Percentiles rank a stretch among this genome's conserved stretches.
These are phyloP conservation scores for Drosophila colorata DNA, from an alignment of 2,888 invertebrate genomes.

Conservation along the genomic window DNA sequence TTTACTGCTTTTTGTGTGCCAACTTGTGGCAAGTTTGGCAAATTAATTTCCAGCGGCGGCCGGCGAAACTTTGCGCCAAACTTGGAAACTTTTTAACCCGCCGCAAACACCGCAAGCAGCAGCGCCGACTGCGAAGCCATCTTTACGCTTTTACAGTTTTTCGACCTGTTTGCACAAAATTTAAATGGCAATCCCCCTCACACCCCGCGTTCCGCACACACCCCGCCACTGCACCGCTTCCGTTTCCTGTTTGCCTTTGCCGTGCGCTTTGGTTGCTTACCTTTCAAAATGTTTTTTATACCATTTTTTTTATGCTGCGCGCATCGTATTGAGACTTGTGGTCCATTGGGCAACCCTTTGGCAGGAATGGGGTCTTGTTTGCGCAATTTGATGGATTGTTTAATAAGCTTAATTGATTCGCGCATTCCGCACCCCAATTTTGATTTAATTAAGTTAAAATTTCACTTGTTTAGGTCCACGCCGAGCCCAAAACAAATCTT, in stretches of 20 bases:
- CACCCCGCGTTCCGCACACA: neutral
- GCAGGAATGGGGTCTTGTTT: slow-evolving; percentile 49
- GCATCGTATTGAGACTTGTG: slow-evolving; percentile 54
- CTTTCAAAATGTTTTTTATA: slow-evolving; percentile 58
- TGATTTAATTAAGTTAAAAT: slow-evolving; percentile 79
- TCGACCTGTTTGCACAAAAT: slow-evolving; percentile 81
- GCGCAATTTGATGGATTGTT: slow-evolving; percentile 80
- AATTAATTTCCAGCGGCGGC: slow-evolving; percentile 78
- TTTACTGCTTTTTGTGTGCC: slow-evolving; percentile 49
- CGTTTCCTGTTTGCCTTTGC: slow-evolving; percentile 69
- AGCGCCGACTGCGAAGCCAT: slow-evolving; percentile 57
- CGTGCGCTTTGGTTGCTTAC: slow-evolving; percentile 68
- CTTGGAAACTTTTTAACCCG: slow-evolving; percentile 80
- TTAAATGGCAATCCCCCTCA: slow-evolving; percentile 66
- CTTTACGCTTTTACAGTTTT: slow-evolving; percentile 80
- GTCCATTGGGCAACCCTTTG: slow-evolving; percentile 62
- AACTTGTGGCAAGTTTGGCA: slow-evolving; percentile 80
- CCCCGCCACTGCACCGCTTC: slow-evolving; percentile 19
- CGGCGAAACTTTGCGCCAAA: slow-evolving; percentile 69
- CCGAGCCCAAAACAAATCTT: slow-evolving; percentile 3
- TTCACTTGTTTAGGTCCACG: slow-evolving; percentile 45
- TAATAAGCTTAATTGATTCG: slow-evolving; percentile 82
- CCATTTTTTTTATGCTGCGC: slow-evolving; percentile 9
- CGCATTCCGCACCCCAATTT: slow-evolving; percentile 66
- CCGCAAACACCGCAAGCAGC: slow-evolving; percentile 75